phyloP scores from a whole-genome alignment of 2,888 invertebrate species.

The Andrena marginata region DNA sequence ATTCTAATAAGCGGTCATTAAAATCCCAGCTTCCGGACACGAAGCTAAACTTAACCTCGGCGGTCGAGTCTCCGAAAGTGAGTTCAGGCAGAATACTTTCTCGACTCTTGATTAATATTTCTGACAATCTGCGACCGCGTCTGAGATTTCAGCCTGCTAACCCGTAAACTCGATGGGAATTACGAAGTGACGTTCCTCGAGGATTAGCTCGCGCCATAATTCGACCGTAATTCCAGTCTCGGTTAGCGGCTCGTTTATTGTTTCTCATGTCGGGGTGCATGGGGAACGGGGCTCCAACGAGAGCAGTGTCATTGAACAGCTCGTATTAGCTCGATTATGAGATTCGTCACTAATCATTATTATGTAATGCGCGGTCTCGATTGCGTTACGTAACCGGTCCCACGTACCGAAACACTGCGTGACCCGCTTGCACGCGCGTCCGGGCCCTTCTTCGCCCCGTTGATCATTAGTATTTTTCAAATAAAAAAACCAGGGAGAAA shows the following conservation, averaged over 20 bases:
- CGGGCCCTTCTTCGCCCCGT: not conserved
- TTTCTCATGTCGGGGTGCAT: slow-evolving; percentile 35
- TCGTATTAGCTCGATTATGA: slow-evolving; percentile 60
- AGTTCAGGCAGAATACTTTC: too few relatives aligned
- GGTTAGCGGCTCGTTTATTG: slow-evolving; percentile 11
- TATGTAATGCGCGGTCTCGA: slow-evolving; percentile 51
- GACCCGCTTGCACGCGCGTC: slow-evolving; percentile 2
- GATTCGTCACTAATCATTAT: slow-evolving; percentile 61
- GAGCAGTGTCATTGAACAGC: slow-evolving; percentile 59
- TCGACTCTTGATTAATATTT: too few relatives aligned
- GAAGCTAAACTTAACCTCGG: not conserved
- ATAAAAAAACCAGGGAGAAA: not conserved
- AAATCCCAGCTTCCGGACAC: slow-evolving; percentile 19
- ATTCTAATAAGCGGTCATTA: slow-evolving; percentile 43
- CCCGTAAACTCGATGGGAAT: not conserved
- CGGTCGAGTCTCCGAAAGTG: not conserved
- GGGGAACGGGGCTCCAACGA: slow-evolving; percentile 25
- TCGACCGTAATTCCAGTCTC: not conserved
- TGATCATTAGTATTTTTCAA: not conserved
- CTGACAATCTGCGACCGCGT: too few relatives aligned
- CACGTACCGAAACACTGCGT: slow-evolving; percentile 43
- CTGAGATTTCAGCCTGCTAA: too few relatives aligned
- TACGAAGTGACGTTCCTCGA: not conserved
- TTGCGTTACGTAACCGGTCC: slow-evolving; percentile 52
- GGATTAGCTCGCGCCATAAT: not conserved